Percentiles rank a stretch among this genome's conserved stretches.
Evolutionary conservation across 2,113 vertebrate genomes (phyloP).

Genomic region (Ceyx margarethae): DNA sequence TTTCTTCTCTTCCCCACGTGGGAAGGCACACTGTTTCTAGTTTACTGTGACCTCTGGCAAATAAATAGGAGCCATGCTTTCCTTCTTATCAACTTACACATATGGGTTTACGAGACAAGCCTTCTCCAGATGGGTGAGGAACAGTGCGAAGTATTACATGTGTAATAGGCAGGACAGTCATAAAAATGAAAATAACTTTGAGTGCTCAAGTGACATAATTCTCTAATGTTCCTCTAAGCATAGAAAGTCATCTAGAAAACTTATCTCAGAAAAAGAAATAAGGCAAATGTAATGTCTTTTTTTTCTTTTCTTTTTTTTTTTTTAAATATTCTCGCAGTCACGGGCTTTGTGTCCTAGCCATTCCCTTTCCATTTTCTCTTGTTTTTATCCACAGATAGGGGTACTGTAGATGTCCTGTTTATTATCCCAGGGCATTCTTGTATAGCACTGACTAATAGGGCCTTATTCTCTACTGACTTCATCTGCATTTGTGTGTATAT

Average conservation of each 20-base stretch:
- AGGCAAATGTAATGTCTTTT: background rate
- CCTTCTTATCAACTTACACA: rapidly evolving
- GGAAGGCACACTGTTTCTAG: background rate
- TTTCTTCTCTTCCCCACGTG: background rate
- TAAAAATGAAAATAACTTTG: background rate
- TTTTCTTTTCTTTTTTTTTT: no score
- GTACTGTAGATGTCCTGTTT: background rate
- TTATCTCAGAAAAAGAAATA: background rate
- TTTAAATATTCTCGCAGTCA: background rate
- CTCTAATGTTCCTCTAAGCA: background rate
- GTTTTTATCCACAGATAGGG: background rate
- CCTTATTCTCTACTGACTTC: background rate
- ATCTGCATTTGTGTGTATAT: background rate
- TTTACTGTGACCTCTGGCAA: background rate
- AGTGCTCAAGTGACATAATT: background rate
- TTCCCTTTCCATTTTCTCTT: background rate
- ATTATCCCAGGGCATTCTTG: background rate
- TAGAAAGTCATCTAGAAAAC: background rate
- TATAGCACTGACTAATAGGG: background rate
- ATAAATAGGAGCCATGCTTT: background rate
- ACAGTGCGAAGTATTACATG: background rate
- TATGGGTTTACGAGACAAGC: background rate
- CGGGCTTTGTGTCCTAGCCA: background rate
- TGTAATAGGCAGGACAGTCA: background rate
- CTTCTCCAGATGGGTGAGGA: background rate